Evolutionary conservation across 1,140 invertebrate species (phyloP).

Genomic region (Campodea augens): DNA sequence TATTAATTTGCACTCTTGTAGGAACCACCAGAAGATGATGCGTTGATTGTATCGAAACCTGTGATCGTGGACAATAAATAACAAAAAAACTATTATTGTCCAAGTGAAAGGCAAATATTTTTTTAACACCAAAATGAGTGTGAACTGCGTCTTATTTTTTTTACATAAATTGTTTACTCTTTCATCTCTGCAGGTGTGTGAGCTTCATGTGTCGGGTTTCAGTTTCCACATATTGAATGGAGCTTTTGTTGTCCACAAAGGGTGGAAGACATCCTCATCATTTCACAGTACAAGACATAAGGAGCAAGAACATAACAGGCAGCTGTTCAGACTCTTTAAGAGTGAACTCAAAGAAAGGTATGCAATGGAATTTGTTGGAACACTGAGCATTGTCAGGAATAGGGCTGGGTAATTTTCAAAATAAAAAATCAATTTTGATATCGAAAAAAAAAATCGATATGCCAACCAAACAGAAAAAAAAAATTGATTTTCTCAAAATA

Average conservation of each 20-base stretch:
- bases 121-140: too few relatives aligned
- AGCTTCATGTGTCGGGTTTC: conserved; percentile 37
- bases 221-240: conserved; percentile 36
- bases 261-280: conserved; percentile 27
- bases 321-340: conserved; percentile 35
- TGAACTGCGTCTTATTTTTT: background rate
- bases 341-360: conserved; percentile 35
- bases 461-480: too few relatives aligned
- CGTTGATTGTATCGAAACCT: too few relatives aligned
- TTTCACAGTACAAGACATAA: conserved; percentile 31
- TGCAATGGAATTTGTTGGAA: too few relatives aligned
- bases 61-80: too few relatives aligned
- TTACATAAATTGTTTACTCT: conserved; percentile 6
- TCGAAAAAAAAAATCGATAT: too few relatives aligned
- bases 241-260: conserved; percentile 36
- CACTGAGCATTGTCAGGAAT: too few relatives aligned
- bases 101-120: conserved; percentile 7
- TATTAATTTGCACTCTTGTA: too few relatives aligned
- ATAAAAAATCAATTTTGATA: too few relatives aligned
- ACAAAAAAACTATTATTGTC: background rate
- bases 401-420: too few relatives aligned
- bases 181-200: conserved; percentile 31
- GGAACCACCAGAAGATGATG: too few relatives aligned
- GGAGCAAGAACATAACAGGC: conserved; percentile 30
- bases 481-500: too few relatives aligned